Base-by-base conservation (phyloP, 2,113 vertebrate genomes). In the Monarcha castaneiventris region DNA sequence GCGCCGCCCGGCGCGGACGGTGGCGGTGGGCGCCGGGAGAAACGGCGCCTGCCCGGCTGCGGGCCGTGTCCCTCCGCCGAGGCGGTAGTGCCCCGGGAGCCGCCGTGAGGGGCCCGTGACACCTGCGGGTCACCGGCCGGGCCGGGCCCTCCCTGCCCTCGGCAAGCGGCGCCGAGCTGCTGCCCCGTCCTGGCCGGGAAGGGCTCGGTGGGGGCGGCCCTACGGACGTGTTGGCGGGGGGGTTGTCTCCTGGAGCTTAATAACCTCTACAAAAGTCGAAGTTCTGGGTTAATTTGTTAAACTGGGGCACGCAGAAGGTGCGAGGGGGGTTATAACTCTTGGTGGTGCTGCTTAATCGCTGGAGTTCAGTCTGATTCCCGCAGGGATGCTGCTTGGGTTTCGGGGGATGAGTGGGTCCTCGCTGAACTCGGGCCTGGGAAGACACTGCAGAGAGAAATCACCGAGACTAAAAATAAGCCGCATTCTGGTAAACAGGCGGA, bases 11-110 rank as follows among this genome's bases (percentile, higher is more conserved):
- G 16, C n/a, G 76, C 84, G 87, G 84, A 89, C 35, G 26, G n/a
- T 16, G 25, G 46, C 30, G 25, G 33, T 9, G 63, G 67, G 63
- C 8, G 19, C 1, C 43, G 23, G 58, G 27, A 66, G 21, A 32
- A 35, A 5, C 5, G 6, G 4, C 0, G 7, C 0, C 0, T 0
- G 8, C 0, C 0, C 1, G 11, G 10, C 6, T 0, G 7, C 1
- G 21, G 1, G 30, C 6, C 26, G 56, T 83, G 71, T 48, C 58
- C 88, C 72, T 86, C 90, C 90, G 84, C 93, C 8, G 29, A 9
- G 30, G 33, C 56, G 84, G 51, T 26, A 68, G 87, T 27, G 16
- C 39, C n/a, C 12, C 54, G 44, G 44, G 35, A 30, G 35, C 64
- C 54, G 29, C 51, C 2, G 25, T 8, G 56, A 37, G 81, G 69